Percentiles rank a stretch among this genome's conserved stretches.
Conservation (phyloP, 1,140 invertebrate genomes). For the Centruroides sculpturatus region DNA sequence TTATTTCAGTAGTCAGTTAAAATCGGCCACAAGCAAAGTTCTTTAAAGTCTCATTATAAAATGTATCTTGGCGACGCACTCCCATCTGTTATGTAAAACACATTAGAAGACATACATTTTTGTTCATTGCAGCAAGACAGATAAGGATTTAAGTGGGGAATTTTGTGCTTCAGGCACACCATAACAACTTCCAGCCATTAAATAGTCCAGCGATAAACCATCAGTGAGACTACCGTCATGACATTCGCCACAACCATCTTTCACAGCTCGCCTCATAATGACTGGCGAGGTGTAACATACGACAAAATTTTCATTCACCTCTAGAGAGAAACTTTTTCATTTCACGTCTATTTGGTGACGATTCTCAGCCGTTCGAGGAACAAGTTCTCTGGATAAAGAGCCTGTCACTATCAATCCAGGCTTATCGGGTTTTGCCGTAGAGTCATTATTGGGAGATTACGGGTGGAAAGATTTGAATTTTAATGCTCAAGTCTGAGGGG, state of each 20-base stretch:
- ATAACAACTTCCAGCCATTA: slow-evolving; percentile 15
- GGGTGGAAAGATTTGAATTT: slow-evolving; percentile 16
- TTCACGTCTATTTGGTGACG: slow-evolving; percentile 13
- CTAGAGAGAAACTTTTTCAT: slow-evolving; percentile 13
- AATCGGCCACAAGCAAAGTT: slow-evolving; percentile 1
- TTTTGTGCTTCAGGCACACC: not conserved
- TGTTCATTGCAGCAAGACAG: slow-evolving; percentile 9
- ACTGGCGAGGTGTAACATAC: not conserved
- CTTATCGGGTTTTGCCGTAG: slow-evolving; percentile 14
- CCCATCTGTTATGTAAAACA: slow-evolving; percentile 18
- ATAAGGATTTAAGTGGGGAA: slow-evolving; percentile 16
- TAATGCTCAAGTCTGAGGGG: slow-evolving; percentile 7
- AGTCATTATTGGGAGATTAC: slow-evolving; percentile 18
- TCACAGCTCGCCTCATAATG: slow-evolving; percentile 11
- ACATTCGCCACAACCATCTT: slow-evolving; percentile 10
- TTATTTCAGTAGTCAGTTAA: too few species aligned
- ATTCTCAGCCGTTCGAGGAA: slow-evolving; percentile 4
- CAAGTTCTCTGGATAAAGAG: slow-evolving; percentile 14
- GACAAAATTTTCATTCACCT: slow-evolving; percentile 16
- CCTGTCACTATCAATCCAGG: slow-evolving; percentile 15
- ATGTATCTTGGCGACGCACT: slow-evolving; percentile 6
- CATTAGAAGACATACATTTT: slow-evolving; percentile 13
- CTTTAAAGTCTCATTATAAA: slow-evolving; percentile 15
- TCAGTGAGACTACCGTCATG: slow-evolving; percentile 1
- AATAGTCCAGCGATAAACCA: not conserved